Conservation (phyloP, 2,888 invertebrate genomes). For the Drosophila neonasuta region DNA sequence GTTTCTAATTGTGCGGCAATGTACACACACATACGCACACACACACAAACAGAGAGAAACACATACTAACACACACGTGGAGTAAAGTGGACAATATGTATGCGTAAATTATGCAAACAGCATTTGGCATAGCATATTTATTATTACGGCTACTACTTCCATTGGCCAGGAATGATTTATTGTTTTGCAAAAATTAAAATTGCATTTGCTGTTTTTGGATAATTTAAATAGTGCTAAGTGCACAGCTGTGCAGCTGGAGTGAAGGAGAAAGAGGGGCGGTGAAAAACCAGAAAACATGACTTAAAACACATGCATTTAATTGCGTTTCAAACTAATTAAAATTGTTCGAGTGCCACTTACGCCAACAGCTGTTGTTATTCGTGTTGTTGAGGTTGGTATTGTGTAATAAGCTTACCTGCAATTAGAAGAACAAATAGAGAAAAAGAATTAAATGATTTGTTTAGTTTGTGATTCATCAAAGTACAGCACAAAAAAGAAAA, state of each 20-base stretch:
- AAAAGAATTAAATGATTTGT: conserved; percentile 47
- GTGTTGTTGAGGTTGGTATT: conserved; percentile 30
- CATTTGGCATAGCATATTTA: conserved; percentile 48
- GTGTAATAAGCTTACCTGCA: conserved; percentile 71
- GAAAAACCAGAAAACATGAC: conserved; percentile 8
- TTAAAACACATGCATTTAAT: conserved; percentile 52
- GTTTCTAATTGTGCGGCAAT: conserved; percentile 69
- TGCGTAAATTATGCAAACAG: conserved; percentile 45
- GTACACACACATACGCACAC: conserved; percentile 27
- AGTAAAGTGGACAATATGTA: conserved; percentile 6
- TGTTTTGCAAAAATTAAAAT: conserved; percentile 66
- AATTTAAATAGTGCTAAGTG: conserved; percentile 54
- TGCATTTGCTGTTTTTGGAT: conserved; percentile 33
- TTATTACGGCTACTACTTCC: conserved; percentile 29
- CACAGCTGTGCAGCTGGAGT: conserved; percentile 48
- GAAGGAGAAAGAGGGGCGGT: no score
- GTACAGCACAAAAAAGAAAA: conserved; percentile 42
- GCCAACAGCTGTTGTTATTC: conserved; percentile 43
- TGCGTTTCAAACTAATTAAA: conserved; percentile 72
- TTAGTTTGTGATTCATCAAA: conserved; percentile 24
- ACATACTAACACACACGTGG: neutral
- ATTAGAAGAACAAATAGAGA: conserved; percentile 68
- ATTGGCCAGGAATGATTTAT: conserved; percentile 57
- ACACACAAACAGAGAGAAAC: conserved; percentile 12
- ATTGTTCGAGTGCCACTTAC: conserved; percentile 69